These are phyloP conservation scores for Diprion similis DNA, from an alignment of 1,140 invertebrate species.

Conservation along the genomic window DNA sequence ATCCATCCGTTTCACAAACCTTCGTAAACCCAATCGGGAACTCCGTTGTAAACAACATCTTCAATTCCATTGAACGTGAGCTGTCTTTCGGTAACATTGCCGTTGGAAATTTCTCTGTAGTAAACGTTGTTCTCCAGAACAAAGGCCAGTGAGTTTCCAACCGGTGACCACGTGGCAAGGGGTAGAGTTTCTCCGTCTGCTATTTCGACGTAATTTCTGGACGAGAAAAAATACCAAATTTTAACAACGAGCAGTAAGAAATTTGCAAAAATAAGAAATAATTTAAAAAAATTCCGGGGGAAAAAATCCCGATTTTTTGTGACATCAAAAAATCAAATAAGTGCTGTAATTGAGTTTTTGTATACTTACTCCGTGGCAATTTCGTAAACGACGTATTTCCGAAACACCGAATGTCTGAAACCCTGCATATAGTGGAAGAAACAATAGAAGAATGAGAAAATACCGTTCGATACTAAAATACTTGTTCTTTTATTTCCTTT, in stretches of 20 bases:
- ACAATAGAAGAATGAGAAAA: background rate
- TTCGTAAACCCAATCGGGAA: constrained; percentile 82
- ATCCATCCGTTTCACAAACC: constrained; percentile 46
- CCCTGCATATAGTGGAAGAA: constrained; percentile 56
- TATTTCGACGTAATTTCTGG: constrained; percentile 54
- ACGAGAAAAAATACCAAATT: constrained; percentile 31
- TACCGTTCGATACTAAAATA: no score
- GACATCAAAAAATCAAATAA: constrained; percentile 24
- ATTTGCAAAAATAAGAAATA: constrained; percentile 22
- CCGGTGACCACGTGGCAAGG: constrained; percentile 67
- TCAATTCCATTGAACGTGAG: constrained; percentile 68
- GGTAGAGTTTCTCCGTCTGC: constrained; percentile 61
- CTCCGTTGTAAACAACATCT: constrained; percentile 77
- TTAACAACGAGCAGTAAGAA: constrained; percentile 32
- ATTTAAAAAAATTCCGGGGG: background rate
- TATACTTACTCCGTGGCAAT: constrained; percentile 59
- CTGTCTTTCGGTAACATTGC: constrained; percentile 35
- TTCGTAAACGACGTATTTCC: constrained; percentile 66
- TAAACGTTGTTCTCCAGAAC: constrained; percentile 84
- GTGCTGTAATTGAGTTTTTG: no score
- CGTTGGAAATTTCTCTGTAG: constrained; percentile 63
- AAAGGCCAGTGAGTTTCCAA: constrained; percentile 72
- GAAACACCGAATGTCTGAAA: constrained; percentile 69
- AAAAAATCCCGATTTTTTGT: background rate
- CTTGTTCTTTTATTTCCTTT: no score